A percentile compares a stretch with the other conserved stretches of the same genome.
Conservation (phyloP, 2,888 invertebrate genomes). For the Dioctria linearis region DNA sequence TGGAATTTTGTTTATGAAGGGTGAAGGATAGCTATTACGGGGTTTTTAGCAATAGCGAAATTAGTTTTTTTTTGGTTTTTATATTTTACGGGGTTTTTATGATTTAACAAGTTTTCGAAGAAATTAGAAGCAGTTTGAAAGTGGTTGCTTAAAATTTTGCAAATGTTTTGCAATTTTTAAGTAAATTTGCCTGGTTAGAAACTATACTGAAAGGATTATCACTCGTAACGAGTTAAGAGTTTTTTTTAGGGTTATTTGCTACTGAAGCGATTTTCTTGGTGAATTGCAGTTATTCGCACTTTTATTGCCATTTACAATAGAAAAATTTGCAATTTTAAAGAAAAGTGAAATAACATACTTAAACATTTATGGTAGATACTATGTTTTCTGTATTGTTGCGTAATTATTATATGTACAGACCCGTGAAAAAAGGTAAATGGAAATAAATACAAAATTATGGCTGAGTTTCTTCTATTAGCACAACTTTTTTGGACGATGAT, state of each 20-base stretch:
- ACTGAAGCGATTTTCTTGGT: conserved; percentile 1
- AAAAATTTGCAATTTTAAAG: not conserved
- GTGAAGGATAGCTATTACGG: not conserved
- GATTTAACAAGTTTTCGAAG: not conserved
- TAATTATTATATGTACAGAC: no score
- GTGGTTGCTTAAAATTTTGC: not conserved
- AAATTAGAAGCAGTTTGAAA: no score
- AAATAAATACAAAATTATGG: no score
- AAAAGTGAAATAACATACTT: no score
- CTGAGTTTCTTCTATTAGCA: no score
- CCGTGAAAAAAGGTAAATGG: no score
- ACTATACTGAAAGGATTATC: conserved; percentile 25
- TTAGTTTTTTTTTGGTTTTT: not conserved
- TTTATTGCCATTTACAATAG: conserved; percentile 1
- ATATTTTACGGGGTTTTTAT: not conserved
- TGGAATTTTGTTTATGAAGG: conserved; percentile 30
- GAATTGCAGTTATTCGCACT: not conserved
- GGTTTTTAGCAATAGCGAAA: conserved; percentile 13
- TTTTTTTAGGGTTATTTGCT: conserved; percentile 17
- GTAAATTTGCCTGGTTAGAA: not conserved
- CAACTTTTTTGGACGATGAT: no score
- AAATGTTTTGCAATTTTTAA: conserved; percentile 6
- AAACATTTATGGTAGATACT: no score
- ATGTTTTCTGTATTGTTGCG: no score
- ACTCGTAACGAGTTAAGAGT: conserved; percentile 27